Evolutionary conservation across 1,140 invertebrate genomes (phyloP), one percentile per base, ranked within the genome.

Genomic region (Phortica variegata): DNA sequence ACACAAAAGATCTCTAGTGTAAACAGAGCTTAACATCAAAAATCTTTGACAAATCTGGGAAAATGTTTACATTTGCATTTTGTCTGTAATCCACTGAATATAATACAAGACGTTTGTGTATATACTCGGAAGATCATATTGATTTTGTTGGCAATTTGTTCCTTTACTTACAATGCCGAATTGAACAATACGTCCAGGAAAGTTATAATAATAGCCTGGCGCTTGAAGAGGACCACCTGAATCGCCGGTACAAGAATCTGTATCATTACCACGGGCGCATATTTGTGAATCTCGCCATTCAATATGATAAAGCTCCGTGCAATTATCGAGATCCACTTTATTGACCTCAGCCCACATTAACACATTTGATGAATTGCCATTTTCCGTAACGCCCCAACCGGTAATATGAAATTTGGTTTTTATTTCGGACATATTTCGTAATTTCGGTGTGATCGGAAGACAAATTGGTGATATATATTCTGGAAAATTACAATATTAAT

Each of bases 391-490:
- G n/a, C 86, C 86, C 86, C 86, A 88, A 12, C 86, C 87, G 2
- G 86, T 85, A 0, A 86, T 82, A 21, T 79, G 79, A 1, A 85
- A 77, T 8, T 47, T 41, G n/a, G 36, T 38, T 2, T 47, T 49
- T 19, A 53, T 29, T 12, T 73, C 80, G 3, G 71, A 50, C 4
- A 74, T 66, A 13, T 60, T 58, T 47, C 71, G 66, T 23, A 81
- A 53, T 10, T 77, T 61, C 17, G 65, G 53, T 19, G 70, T 63
- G 7, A 68, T 61, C 6, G 88, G 88, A 2, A 92, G 61, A 56
- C 90, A 91, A 34, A 91, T 83, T 0, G 89, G 87, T 58, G 81
- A 80, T 12, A 91, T 82, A 56, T 79, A 82, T 40, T 80, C 65
- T 70, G 15, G n/a, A n/a, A 43, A 3, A 2, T 2, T 0, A 20